Evolutionary conservation across 2,888 invertebrate genomes (phyloP), one percentile per base, ranked within the genome.

Genomic region (Trissoscelio sp.): DNA sequence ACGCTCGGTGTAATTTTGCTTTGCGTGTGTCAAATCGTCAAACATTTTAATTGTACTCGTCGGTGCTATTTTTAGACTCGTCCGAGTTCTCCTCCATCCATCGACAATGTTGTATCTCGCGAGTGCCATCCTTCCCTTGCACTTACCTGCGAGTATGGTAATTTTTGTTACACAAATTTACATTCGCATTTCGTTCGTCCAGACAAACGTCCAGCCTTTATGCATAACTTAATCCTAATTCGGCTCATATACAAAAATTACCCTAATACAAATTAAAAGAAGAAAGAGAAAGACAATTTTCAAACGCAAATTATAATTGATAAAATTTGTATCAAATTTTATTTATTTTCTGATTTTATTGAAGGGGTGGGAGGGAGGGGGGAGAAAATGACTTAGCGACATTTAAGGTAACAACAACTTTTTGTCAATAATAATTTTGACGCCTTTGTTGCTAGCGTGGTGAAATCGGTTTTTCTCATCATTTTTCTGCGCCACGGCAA

Each of bases 11-110:
- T 86, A 87, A 88, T 87, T 87, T 85, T 77, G 85, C 86, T 88
- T 85, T 82, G 84, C 87, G 86, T 84, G 84, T 81, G 84, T 87
- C 87, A 86, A 87, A 86, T 87, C 86, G 84, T 87, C 86, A 84
- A 88, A 88, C 86, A 85, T 86, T 87, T 88, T 88, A 88, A 88
- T 89, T 87, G 86, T 86, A 75, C 83, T 58, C 74, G 75, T 83
- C 80, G 74, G 67, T 70, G 69, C 83, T 88, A 88, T 87, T 87
- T 88, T 88, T 86, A 86, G 86, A 85, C 78, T 39, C 73, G 73
- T 73, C 83, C 82, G 84, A 80, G 84, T 81, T 81, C 77, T 75
- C 74, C 70, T 57, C 77, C 31, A 31, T 64, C 57, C 73, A 72
- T 62, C 62, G 58, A 69, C 74, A 82, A 82, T 58, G 57, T 42